Base-by-base conservation (phyloP, 2,113 vertebrate species). In the Halichoerus grypus region DNA sequence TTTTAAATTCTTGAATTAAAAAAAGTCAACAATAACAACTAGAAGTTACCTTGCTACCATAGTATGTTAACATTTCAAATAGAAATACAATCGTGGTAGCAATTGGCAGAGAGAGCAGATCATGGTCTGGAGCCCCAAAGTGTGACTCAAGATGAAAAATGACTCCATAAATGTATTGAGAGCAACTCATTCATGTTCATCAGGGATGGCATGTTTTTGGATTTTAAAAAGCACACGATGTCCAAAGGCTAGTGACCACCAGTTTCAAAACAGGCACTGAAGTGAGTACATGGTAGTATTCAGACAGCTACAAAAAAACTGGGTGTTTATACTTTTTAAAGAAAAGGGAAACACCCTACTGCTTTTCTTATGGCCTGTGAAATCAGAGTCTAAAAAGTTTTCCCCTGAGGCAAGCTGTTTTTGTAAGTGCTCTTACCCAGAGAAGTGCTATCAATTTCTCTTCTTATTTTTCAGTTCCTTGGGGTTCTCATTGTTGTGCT, bases 1-100 rank as follows among this genome's bases (percentile, higher is more conserved):
- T 98, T 99, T 99, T 98, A 99, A 98, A 98, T 99, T 98, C 84
- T 98, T 98, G 83, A 97, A 94, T 97, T 93, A 89, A 92, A 91
- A 95, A 90, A 74, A 77, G 21, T 49, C 59, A 98, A 95, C 80
- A 97, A 93, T 98, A 98, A 98, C 97, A 97, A 71, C 63, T 97
- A 67, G 98, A 96, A 98, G 98, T 99, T 99, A 80, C 10, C 61
- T 95, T 97, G n/a, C 53, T 94, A 3, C 7, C 39, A 92, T 79
- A 97, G 67, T 46, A 31, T 81, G 33, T 95, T 97, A 95, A 95
- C 95, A 81, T 5, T 9, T 96, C 80, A 95, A 97, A 63, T 76
- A 92, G 49, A 65, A 93, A 98, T 98, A 95, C 91, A 88, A 96
- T 31, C 82, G 39, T 53, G 77, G 21, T 95, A 77, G 82, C 96